phyloP scores from a whole-genome alignment of 2,113 vertebrate genomes.

The Dolichotis patagonum region DNA sequence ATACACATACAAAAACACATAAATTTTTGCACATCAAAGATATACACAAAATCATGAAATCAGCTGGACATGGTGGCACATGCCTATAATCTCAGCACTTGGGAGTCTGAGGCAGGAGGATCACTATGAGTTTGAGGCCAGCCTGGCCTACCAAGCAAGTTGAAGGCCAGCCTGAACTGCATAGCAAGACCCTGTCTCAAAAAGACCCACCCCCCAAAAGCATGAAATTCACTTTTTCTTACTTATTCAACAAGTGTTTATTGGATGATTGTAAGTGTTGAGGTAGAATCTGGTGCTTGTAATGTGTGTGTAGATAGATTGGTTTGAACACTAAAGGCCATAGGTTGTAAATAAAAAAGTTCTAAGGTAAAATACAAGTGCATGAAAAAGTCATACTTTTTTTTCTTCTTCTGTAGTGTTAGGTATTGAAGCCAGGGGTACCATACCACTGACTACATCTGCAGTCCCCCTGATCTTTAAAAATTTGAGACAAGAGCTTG shows the following conservation, averaged over 20 bases:
- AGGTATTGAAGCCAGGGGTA: not conserved
- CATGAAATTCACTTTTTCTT: not conserved
- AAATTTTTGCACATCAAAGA: not conserved
- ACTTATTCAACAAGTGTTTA: not conserved
- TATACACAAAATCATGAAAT: not conserved
- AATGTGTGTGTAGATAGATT: not conserved
- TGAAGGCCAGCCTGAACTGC: no score
- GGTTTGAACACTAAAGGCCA: constrained; percentile 6
- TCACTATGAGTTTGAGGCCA: no score
- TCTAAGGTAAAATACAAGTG: constrained; percentile 6
- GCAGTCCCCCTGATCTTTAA: not conserved
- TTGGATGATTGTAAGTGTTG: not conserved
- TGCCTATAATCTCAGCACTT: no score
- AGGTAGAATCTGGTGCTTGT: not conserved
- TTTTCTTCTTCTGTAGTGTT: not conserved
- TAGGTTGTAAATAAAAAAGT: constrained; percentile 9
- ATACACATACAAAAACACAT: not conserved
- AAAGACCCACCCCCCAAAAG: not conserved
- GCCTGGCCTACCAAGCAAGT: no score
- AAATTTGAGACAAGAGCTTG: not conserved
- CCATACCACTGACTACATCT: not conserved
- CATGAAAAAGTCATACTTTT: not conserved
- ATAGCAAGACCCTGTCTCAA: no score
- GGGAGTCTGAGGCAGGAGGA: no score
- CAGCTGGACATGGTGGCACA: no score